Evolutionary conservation across 2,797 vertebrate species (phyloP).

Genomic region (Lates japonicus): DNA sequence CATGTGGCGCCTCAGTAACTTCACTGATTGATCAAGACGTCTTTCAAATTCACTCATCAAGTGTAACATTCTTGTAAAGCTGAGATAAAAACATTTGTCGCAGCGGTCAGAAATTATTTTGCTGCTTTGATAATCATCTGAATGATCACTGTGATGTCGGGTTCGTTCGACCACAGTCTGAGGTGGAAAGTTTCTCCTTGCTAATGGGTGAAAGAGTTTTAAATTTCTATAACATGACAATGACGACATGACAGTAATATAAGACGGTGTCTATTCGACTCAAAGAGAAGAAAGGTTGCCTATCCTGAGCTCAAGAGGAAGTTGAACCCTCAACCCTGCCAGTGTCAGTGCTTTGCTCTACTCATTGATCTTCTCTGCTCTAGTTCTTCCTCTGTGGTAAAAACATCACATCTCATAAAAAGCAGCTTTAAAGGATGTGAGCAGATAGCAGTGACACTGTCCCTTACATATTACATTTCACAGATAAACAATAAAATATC

Average conservation of each 20-base stretch:
- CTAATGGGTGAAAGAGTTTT: no score
- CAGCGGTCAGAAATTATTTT: no score
- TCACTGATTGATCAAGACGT: no score
- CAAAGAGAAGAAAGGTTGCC: background rate
- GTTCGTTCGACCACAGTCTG: no score
- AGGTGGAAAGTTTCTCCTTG: no score
- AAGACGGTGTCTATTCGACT: background rate
- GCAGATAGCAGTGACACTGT: constrained; percentile 11
- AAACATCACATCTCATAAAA: constrained; percentile 14
- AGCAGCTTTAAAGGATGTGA: constrained; percentile 20
- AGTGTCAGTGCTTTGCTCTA: background rate
- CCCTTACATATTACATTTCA: constrained; percentile 41
- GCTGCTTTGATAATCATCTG: no score
- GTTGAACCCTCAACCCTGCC: background rate
- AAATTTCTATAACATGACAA: no score
- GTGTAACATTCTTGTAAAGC: no score
- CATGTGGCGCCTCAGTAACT: no score
- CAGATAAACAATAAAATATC: constrained; percentile 65
- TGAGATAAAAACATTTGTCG: no score
- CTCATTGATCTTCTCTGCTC: background rate
- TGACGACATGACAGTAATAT: background rate
- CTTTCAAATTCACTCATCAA: no score
- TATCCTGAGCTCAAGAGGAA: background rate
- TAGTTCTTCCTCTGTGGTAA: background rate
- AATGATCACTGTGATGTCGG: no score